phyloP scores from a whole-genome alignment of 2,797 vertebrate species.

The Hylomyscus alleni region DNA sequence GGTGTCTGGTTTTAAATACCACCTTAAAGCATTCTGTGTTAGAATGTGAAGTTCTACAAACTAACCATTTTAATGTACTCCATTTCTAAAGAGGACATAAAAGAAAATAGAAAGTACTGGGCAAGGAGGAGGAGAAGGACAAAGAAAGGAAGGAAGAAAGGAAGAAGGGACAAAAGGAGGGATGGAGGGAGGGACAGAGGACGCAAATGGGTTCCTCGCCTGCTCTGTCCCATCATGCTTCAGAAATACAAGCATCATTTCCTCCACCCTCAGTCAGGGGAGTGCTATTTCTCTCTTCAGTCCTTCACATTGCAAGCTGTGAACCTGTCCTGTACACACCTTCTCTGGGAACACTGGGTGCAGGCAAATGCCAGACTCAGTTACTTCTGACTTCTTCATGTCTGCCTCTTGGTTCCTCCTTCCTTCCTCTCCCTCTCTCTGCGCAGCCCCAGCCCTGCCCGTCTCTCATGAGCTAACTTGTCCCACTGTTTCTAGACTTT shows the following conservation, averaged over 20 bases:
- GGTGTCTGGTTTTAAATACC: constrained; percentile 1
- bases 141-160: no score
- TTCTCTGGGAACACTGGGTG: background rate
- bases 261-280: background rate
- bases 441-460: background rate
- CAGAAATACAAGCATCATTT: background rate
- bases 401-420: background rate
- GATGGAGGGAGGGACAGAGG: no score
- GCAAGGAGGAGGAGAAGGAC: background rate
- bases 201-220: background rate
- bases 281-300: constrained; percentile 3
- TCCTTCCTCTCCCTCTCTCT: background rate
- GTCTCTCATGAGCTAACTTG: background rate
- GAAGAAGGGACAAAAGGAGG: no score
- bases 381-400: background rate
- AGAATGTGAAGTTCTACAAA: background rate
- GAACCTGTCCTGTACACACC: background rate
- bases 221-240: background rate
- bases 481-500: background rate
- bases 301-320: background rate
- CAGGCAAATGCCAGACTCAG: background rate
- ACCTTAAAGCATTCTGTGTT: background rate
- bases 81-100: constrained; percentile 22
- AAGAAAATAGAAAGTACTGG: background rate
- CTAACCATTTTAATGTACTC: background rate